Conservation (phyloP, 2,888 invertebrate species). For the Platycheirus albimanus region DNA sequence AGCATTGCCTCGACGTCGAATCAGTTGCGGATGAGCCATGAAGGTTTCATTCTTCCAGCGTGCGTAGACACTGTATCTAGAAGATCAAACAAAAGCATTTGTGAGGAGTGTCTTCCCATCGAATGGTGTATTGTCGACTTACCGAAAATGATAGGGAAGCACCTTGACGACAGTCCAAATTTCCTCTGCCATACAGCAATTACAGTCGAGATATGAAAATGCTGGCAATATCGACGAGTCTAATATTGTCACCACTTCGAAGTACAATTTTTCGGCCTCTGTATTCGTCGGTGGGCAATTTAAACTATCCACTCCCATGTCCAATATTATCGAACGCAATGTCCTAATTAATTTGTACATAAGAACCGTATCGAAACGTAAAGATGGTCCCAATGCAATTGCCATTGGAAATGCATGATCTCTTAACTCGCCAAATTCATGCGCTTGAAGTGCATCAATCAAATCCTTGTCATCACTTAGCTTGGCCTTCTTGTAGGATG, state of each 20-base stretch:
- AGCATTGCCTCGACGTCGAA: slow-evolving; percentile 92
- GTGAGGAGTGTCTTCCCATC: too few species aligned
- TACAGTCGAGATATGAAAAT: slow-evolving; percentile 94
- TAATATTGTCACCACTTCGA: slow-evolving; percentile 92
- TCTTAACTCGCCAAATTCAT: slow-evolving; percentile 88
- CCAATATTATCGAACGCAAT: slow-evolving; percentile 81
- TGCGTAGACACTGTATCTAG: slow-evolving; percentile 93
- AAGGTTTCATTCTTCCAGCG: slow-evolving; percentile 98
- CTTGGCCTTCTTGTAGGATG: slow-evolving; percentile 86
- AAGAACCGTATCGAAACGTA: slow-evolving; percentile 93
- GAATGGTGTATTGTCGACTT: slow-evolving; percentile 82
- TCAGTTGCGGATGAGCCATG: slow-evolving; percentile 90
- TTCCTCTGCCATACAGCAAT: slow-evolving; percentile 98
- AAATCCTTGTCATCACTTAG: slow-evolving; percentile 82
- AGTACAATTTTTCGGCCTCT: slow-evolving; percentile 86
- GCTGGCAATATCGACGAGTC: slow-evolving; percentile 96
- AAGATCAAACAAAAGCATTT: slow-evolving; percentile 33
- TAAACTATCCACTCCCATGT: slow-evolving; percentile 81
- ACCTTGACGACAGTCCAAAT: slow-evolving; percentile 94
- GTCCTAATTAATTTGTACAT: slow-evolving; percentile 92
- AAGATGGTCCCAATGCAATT: slow-evolving; percentile 92
- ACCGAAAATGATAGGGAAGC: slow-evolving; percentile 91
- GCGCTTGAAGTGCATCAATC: slow-evolving; percentile 83
- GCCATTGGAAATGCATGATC: slow-evolving; percentile 93
- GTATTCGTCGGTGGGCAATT: slow-evolving; percentile 79